Evolutionary conservation across 1,140 invertebrate species (phyloP), one percentile per base, ranked within the genome.

Genomic region (Pseudobourletiella spinata): DNA sequence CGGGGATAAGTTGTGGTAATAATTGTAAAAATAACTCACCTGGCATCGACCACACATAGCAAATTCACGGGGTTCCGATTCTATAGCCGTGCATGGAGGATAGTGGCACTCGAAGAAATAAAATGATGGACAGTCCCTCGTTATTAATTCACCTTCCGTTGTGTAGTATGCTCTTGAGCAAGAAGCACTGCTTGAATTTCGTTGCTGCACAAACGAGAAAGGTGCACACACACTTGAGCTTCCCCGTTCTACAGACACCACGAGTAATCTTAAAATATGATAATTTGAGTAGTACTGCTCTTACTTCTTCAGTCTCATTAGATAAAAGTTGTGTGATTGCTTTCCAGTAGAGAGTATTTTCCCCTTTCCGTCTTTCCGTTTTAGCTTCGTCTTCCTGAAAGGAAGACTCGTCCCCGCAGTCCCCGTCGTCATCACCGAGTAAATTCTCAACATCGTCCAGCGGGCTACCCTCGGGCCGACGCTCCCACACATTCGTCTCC

Each of bases 41-140:
- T 81, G 80, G 69, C 80, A 82, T 52, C 80, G 64, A 3, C 80
- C 79, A 73, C 80, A 82, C 68, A 82, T 81, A 65, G 78, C 79
- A 71, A 81, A 82, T 64, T 82, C 77, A 50, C 79, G 65, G 2
- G 80, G 72, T 61, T 80, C 77, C 64, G 75, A 73, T 67, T 82
- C 80, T 68, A 82, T 79, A 26, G 76, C 77, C 6, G 78, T 79
- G 71, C 80, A 82, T 0, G 80, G 79, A 15, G 79, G 78, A 70
- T 80, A 80, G 64, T 80, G 79, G 65, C 80, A 82, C 70, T 82
- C 80, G 57, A 69, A 69, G 43, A 69, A 69, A 56, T 69, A 69
- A 59, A 69, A 69, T 15, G 63, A 64, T 15, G 64, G 61, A 42
- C 58, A 69, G 48, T 66, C 67, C 14, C 64, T 57, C 26, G 62